Evolutionary conservation across 2,113 vertebrate species (phyloP), one percentile per base, ranked within the genome.

Genomic region (Paraplagusia blochii): DNA sequence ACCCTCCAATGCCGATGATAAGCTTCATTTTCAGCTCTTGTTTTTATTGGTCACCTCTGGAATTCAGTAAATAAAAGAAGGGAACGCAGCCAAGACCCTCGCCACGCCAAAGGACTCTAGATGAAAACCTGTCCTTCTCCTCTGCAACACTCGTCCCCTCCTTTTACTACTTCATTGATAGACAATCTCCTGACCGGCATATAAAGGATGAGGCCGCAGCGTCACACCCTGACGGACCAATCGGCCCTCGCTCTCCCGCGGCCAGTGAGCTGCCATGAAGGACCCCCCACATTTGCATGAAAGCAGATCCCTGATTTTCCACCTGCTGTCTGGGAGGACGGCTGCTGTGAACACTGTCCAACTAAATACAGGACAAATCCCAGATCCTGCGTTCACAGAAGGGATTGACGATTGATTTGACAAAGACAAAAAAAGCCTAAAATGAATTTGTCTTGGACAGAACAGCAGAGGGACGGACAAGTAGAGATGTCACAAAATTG

Each of bases 131-230:
- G 77, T 53, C 60, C 67, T 72, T 80, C 47, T 60, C 52, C 34
- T 51, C 69, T 42, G 15, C 60, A 59, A 62, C 76, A 72, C 56
- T 66, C 11, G 76, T 73, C 19, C 73, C 77, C 79, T 44, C 7
- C 82, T 63, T 79, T 77, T 76, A 80, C 77, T 81, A 85, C 80
- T 92, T 92, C 93, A 95, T 94, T 93, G 90, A 94, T 66, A 86
- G 80, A 84, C 75, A 63, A 74, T 77, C 79, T 82, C 69, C 48
- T 43, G 16, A 44, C 39, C 7, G 4, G 51, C 79, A 81, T 90
- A 79, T 90, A 90, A 76, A 80, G 78, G 59, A 39, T 45, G 50
- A 16, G 33, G 55, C 53, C 43, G 53, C 49, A 35, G 65, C 72
- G 82, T 87, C 86, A 72, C 35, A 34, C 43, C 48, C 60, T 36